Percentiles rank a stretch among this genome's conserved stretches.
Evolutionary conservation across 2,888 invertebrate species (phyloP).

Genomic region (Cheiracanthium punctorium): DNA sequence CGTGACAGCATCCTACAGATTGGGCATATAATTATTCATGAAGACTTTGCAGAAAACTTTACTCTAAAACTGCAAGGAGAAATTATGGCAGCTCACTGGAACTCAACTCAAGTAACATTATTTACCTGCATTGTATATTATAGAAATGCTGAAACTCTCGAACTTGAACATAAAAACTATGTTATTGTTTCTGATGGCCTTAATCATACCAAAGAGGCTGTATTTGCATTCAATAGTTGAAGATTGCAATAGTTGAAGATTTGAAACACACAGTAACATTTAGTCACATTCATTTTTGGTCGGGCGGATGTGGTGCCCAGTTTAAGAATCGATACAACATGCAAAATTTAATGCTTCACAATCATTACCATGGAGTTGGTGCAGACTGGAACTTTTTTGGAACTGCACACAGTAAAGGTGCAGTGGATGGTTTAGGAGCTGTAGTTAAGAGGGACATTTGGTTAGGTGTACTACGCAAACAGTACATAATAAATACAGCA

Average conservation of each 20-base stretch:
- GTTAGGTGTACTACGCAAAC: background rate
- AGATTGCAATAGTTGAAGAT: background rate
- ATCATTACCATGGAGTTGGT: background rate
- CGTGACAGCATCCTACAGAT: no score
- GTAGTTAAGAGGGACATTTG: background rate
- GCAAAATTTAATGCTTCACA: background rate
- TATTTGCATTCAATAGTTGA: background rate
- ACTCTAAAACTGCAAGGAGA: background rate
- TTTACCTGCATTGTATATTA: no score
- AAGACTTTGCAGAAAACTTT: background rate
- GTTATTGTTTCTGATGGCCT: no score
- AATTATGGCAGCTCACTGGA: no score
- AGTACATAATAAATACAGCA: background rate
- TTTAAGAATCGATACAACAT: background rate
- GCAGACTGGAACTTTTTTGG: background rate
- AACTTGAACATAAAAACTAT: no score
- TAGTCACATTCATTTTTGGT: background rate
- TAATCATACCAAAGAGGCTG: background rate
- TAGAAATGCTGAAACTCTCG: background rate
- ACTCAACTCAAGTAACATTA: no score
- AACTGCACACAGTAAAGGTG: background rate
- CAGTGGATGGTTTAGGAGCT: background rate
- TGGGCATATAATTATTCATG: no score
- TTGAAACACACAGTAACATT: background rate
- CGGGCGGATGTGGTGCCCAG: background rate